Base-by-base conservation (phyloP, 2,797 vertebrate genomes). In the Alectoris magna region DNA sequence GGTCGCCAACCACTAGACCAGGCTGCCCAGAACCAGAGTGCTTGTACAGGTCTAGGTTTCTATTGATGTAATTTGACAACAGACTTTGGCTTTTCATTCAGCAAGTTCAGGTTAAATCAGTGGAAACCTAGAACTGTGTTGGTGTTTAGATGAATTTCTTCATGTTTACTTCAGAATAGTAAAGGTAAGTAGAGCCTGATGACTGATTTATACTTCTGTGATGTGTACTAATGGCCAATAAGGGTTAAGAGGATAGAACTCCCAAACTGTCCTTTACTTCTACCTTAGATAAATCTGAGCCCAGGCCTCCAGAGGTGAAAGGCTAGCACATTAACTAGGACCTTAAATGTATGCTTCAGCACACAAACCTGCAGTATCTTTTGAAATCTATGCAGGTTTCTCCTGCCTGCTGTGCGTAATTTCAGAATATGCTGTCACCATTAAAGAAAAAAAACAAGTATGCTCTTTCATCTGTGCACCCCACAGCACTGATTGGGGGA, bases 401-500 rank as follows among this genome's bases (percentile, higher is more conserved):
- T 96, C 88, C 91, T 97, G 97, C 97, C 97, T 97, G 97, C 97
- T 98, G 97, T 97, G 97, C 90, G 94, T 95, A 94, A 96, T 98
- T 97, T 97, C 90, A 91, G 96, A 96, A 96, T 96, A 95, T 4
- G 48, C 94, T 96, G 95, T 96, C 94, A 96, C 91, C 95, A 96
- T 96, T 96, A 96, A 94, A 96, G 93, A 95, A 95, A 96, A 96
- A 96, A 96, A 96, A 95, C 94, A 96, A 95, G 73, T 91, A 93
- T 90, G 83, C 91, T 95, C 96, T 96, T 96, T 96, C 95, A 96
- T 96, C 95, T 96, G 91, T 95, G 92, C 96, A 96, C 95, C 94
- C 96, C 95, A 96, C 71, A 22, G 96, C 95, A 95, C 89, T 6
- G 64, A 95, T 95, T 93, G 94, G 94, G 94, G 94, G 92, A 95